phyloP scores from a whole-genome alignment of 1,140 invertebrate genomes.

The Drosophila lowei region DNA sequence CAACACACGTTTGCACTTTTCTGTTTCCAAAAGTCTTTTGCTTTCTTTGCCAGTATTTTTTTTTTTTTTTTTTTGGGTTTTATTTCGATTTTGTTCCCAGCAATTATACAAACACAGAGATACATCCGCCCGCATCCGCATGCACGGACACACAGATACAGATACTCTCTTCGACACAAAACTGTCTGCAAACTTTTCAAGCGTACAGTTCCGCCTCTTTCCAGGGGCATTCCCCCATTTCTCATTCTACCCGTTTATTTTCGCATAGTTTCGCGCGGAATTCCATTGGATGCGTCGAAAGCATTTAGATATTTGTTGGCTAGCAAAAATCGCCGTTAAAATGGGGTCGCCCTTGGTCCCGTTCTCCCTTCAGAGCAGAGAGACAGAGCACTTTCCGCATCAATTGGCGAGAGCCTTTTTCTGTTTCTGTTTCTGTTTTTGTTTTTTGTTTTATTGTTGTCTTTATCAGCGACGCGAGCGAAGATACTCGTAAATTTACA shows the following conservation, averaged over 20 bases:
- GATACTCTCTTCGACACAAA: too few species aligned
- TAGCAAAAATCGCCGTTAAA: constrained; percentile 47
- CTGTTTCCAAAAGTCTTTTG: constrained; percentile 12
- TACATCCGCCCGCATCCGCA: constrained; percentile 1
- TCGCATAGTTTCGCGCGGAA: constrained; percentile 61
- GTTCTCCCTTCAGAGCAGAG: neutral
- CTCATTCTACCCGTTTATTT: constrained; percentile 5
- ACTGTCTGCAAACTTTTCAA: constrained; percentile 48
- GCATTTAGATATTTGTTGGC: constrained; percentile 65
- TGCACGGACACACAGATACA: constrained; percentile 24
- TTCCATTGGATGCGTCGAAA: constrained; percentile 60
- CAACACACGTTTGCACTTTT: constrained; percentile 22
- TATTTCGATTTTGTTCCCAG: constrained; percentile 24
- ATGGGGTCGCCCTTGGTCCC: constrained; percentile 1
- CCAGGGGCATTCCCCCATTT: neutral
- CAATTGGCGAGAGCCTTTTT: constrained; percentile 54
- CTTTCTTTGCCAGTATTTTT: neutral
- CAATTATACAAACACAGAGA: constrained; percentile 52
- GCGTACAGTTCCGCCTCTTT: constrained; percentile 42
- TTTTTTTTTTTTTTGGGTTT: neutral
- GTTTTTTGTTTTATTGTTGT: constrained; percentile 37
- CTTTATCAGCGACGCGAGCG: neutral
- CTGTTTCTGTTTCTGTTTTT: too few species aligned
- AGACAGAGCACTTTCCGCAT: constrained; percentile 52
- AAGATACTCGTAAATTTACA: neutral